These are phyloP conservation scores for Odiellus spinosus DNA, from an alignment of 2,888 invertebrate species.

Conservation along the genomic window DNA sequence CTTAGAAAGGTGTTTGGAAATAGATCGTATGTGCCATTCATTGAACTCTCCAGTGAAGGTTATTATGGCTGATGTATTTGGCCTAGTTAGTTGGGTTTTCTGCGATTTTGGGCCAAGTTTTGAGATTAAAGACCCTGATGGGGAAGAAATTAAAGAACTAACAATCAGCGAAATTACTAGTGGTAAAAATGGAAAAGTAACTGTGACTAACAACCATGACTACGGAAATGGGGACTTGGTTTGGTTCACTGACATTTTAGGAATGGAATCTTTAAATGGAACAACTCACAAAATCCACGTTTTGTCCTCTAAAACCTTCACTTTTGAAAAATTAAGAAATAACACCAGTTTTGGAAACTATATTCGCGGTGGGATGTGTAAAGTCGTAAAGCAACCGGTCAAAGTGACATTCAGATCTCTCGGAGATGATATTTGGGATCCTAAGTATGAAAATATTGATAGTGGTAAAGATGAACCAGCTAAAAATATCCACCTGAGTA, in stretches of 20 bases:
- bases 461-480: neutral
- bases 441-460: constrained; percentile 2
- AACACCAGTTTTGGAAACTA: constrained; percentile 3
- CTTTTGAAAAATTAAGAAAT: constrained; percentile 1
- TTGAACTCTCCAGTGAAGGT: constrained; percentile 24
- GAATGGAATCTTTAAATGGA: constrained; percentile 7
- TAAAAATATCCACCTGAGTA: constrained; percentile 1
- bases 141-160: constrained; percentile 26
- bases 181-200: constrained; percentile 21
- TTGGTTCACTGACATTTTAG: constrained; percentile 3
- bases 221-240: constrained; percentile 6
- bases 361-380: constrained; percentile 7
- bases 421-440: constrained; percentile 3
- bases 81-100: constrained; percentile 28
- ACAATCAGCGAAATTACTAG: constrained; percentile 21
- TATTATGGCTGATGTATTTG: constrained; percentile 29
- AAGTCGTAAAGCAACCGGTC: constrained; percentile 3
- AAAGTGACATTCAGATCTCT: constrained; percentile 4
- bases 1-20: neutral
- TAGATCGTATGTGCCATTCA: neutral
- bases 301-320: constrained; percentile 1
- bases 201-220: constrained; percentile 21
- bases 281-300: neutral
- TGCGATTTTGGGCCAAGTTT: constrained; percentile 31
- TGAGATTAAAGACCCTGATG: constrained; percentile 28